Conservation (phyloP, 2,888 invertebrate genomes). For the Lottia scabra region DNA sequence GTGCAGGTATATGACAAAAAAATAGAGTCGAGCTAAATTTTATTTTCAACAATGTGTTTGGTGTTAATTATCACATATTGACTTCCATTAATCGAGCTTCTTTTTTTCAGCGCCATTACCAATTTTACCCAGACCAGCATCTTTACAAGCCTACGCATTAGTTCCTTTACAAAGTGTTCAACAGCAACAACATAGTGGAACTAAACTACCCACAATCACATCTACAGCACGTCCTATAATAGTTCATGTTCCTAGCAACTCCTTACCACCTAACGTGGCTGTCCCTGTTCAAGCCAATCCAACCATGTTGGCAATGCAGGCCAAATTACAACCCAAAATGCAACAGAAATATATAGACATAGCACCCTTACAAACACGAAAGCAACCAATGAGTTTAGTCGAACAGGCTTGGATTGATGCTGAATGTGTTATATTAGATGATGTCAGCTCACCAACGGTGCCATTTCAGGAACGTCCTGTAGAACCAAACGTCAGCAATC, state of each 20-base stretch:
- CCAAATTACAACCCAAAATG: neutral
- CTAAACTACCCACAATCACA: neutral
- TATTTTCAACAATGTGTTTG: too few species aligned
- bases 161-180: slow-evolving; percentile 44
- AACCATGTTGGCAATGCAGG: neutral
- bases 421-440: slow-evolving; percentile 29
- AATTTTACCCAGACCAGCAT: slow-evolving; percentile 49
- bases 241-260: slow-evolving; percentile 3
- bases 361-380: neutral
- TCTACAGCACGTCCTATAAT: neutral
- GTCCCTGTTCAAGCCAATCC: neutral
- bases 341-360: neutral
- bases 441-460: slow-evolving; percentile 31
- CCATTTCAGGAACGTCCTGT: slow-evolving; percentile 16
- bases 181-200: slow-evolving; percentile 20
- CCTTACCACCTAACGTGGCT: neutral
- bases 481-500: too few species aligned
- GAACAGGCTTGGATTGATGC: slow-evolving; percentile 43
- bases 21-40: too few species aligned
- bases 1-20: too few species aligned
- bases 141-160: slow-evolving; percentile 46
- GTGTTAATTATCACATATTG: too few species aligned
- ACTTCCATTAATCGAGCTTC: neutral
- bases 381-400: neutral
- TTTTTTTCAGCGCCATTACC: slow-evolving; percentile 43